phyloP scores from a whole-genome alignment of 2,797 vertebrate species.

The Nasua narica region DNA sequence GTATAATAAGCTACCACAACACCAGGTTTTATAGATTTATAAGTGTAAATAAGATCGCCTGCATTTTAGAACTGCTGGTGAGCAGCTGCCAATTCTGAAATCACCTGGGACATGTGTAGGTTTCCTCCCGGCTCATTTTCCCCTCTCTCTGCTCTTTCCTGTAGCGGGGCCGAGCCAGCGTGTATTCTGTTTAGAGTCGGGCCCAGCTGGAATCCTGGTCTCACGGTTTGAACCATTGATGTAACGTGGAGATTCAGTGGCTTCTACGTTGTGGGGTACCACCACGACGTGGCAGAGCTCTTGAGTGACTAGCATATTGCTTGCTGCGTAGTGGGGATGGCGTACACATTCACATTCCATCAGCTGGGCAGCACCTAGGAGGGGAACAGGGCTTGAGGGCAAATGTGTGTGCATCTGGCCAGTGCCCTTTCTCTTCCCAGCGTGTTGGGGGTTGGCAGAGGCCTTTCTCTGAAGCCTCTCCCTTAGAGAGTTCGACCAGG shows the following conservation, averaged over 20 bases:
- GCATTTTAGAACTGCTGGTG: not conserved
- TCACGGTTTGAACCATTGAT: not conserved
- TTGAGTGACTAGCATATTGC: not conserved
- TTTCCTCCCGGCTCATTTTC: not conserved
- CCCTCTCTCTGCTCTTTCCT: not conserved
- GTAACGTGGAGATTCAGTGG: not conserved
- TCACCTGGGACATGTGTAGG: not conserved
- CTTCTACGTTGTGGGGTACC: not conserved
- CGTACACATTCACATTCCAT: fast-evolving
- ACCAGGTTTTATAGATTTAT: not conserved
- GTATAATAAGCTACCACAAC: not conserved
- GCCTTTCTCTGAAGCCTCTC: not conserved
- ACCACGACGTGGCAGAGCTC: not conserved
- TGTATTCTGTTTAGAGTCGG: not conserved
- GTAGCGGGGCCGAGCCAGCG: not conserved
- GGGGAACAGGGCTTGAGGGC: too few relatives aligned
- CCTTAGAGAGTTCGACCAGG: not conserved
- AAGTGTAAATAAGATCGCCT: not conserved
- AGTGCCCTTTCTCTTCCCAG: not conserved
- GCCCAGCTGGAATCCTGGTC: not conserved
- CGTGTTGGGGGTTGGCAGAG: not conserved
- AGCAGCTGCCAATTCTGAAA: not conserved
- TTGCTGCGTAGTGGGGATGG: not conserved
- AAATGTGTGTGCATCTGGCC: not conserved
- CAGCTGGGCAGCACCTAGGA: not conserved